Evolutionary conservation across 2,113 vertebrate species (phyloP).

Genomic region (Myrmecophaga tridactyla): DNA sequence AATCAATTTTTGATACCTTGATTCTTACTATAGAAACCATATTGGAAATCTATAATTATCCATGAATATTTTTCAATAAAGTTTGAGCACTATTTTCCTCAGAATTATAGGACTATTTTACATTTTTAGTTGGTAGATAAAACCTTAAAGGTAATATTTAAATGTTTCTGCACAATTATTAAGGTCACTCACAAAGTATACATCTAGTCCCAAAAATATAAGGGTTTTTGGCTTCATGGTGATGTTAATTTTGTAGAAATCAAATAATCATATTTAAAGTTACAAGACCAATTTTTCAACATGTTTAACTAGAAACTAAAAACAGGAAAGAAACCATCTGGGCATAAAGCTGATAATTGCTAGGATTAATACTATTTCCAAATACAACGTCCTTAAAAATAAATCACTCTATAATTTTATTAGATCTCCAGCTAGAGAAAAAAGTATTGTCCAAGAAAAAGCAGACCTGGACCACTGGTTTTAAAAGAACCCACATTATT

Average conservation of each 20-base stretch:
- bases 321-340: conserved; percentile 74
- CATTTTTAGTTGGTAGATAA: neutral
- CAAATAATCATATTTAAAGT: conserved; percentile 44
- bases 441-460: conserved; percentile 69
- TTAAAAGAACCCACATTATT: conserved; percentile 75
- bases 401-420: conserved; percentile 80
- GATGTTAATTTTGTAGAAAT: neutral
- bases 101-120: conserved; percentile 1
- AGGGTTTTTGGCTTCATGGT: neutral
- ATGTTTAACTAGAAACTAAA: conserved; percentile 54
- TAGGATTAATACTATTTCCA: conserved; percentile 69
- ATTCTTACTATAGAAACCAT: neutral
- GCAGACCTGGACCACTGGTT: neutral
- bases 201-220: neutral
- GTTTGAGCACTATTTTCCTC: neutral
- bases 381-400: conserved; percentile 75
- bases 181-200: conserved; percentile 23
- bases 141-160: neutral
- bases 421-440: conserved; percentile 69
- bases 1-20: conserved; percentile 3
- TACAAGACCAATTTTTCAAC: neutral
- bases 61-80: neutral
- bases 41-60: neutral
- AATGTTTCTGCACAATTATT: neutral
- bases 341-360: conserved; percentile 74